These are phyloP conservation scores for Tetropium fuscum DNA, from an alignment of 2,888 invertebrate genomes.

Conservation along the genomic window DNA sequence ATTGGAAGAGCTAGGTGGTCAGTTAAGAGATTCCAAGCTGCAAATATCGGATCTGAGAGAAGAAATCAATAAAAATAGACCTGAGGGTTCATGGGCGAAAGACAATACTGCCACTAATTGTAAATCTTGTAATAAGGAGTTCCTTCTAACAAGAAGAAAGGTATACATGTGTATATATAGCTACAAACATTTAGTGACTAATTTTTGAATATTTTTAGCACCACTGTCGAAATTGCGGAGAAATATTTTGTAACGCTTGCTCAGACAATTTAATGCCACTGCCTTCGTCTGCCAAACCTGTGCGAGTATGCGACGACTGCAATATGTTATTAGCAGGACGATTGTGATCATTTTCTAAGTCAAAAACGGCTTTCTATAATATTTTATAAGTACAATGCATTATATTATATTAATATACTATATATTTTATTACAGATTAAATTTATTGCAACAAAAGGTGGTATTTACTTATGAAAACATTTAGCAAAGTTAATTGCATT, in stretches of 20 bases:
- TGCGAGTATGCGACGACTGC: conserved; percentile 94
- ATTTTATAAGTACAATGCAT: conserved; percentile 28
- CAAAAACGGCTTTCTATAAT: conserved; percentile 19
- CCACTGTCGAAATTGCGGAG: conserved; percentile 96
- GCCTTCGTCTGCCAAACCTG: conserved; percentile 85
- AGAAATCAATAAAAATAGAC: conserved; percentile 68
- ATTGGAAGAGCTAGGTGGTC: conserved; percentile 92
- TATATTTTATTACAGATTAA: conserved; percentile 35
- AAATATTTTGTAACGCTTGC: conserved; percentile 93
- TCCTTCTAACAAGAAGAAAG: conserved; percentile 91
- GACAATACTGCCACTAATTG: conserved; percentile 89
- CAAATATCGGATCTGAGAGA: conserved; percentile 88
- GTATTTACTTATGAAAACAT: too few relatives aligned
- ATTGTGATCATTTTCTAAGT: conserved; percentile 56
- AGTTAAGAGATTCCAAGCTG: conserved; percentile 90
- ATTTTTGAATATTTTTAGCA: too few relatives aligned
- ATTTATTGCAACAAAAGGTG: too few relatives aligned
- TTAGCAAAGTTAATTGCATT: too few relatives aligned
- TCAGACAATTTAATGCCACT: conserved; percentile 92
- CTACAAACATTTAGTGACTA: too few relatives aligned
- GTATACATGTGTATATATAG: conserved; percentile 72
- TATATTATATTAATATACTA: conserved; percentile 36
- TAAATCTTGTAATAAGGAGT: conserved; percentile 88
- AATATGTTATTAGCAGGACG: conserved; percentile 73
- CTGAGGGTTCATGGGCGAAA: conserved; percentile 76